Conservation (phyloP, 1,140 invertebrate genomes). For the Cydia strobilella region DNA sequence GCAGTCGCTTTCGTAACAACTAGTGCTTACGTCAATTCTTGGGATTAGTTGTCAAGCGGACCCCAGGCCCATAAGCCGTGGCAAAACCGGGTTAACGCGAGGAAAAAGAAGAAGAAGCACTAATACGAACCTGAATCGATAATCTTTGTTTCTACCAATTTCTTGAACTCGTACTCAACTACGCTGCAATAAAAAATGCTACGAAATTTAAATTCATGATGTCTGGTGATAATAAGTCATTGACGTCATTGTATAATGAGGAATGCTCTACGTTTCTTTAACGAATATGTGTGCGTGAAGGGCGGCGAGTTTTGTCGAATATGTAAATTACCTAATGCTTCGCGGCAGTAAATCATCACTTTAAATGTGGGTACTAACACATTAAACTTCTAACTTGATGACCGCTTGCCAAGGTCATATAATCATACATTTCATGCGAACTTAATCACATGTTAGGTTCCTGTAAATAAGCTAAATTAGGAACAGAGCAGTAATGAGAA, state of each 20-base stretch:
- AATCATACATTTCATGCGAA: background rate
- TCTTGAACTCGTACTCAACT: background rate
- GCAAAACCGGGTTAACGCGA: too few relatives aligned
- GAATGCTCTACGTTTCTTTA: background rate
- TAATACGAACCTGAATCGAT: too few relatives aligned
- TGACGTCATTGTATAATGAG: constrained; percentile 6
- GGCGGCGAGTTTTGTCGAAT: background rate
- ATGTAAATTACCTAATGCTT: constrained; percentile 1
- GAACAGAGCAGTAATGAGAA: background rate
- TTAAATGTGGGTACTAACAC: background rate
- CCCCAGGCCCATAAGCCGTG: too few relatives aligned
- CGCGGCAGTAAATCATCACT: background rate
- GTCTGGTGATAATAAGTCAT: constrained; percentile 6
- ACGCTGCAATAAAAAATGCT: background rate
- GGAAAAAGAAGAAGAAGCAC: too few relatives aligned
- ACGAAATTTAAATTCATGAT: background rate
- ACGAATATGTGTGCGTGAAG: background rate
- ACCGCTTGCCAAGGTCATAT: background rate
- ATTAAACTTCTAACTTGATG: background rate
- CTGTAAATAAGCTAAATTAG: constrained; percentile 1
- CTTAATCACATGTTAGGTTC: background rate
- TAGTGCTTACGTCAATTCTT: too few relatives aligned
- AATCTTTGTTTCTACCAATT: background rate
- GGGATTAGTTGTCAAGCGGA: too few relatives aligned
- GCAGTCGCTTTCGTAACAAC: too few relatives aligned